A percentile compares a stretch with the other conserved stretches of the same genome.
Conservation (phyloP, 2,797 vertebrate genomes). For the Onychomys torridus region DNA sequence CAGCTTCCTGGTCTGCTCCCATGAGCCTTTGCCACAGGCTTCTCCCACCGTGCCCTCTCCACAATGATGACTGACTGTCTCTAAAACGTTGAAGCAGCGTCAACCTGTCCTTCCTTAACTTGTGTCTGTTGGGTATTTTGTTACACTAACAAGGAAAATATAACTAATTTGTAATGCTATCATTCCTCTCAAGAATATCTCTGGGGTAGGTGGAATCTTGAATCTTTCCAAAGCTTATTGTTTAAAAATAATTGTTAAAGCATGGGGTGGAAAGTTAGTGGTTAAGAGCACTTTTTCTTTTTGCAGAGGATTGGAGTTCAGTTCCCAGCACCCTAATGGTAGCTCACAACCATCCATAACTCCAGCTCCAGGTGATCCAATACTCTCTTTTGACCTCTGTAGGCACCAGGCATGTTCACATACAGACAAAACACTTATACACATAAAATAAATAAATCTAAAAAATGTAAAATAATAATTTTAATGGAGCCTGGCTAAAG, state of each 20-base stretch:
- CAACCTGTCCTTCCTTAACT: neutral
- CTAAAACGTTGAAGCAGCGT: too few relatives aligned
- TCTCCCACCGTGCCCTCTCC: neutral
- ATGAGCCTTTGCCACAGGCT: neutral
- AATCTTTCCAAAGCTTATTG: neutral
- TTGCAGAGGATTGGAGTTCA: neutral
- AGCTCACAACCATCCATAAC: neutral
- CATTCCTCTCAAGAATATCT: neutral
- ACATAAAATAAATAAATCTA: neutral
- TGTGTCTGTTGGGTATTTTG: neutral
- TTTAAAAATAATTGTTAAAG: neutral
- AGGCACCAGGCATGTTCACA: neutral
- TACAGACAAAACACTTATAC: neutral
- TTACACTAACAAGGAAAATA: neutral
- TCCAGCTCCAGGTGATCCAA: neutral
- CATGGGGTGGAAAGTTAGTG: neutral
- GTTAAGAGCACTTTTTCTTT: neutral
- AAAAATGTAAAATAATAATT: neutral
- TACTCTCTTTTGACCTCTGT: neutral
- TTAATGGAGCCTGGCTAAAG: neutral
- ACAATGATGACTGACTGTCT: neutral
- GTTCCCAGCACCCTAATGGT: neutral
- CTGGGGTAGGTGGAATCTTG: neutral
- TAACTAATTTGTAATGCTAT: neutral
- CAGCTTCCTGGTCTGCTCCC: neutral